A percentile compares a stretch with the other conserved stretches of the same genome.
phyloP scores from a whole-genome alignment of 2,888 invertebrate genomes.

The Leptinotarsa tumamoca region DNA sequence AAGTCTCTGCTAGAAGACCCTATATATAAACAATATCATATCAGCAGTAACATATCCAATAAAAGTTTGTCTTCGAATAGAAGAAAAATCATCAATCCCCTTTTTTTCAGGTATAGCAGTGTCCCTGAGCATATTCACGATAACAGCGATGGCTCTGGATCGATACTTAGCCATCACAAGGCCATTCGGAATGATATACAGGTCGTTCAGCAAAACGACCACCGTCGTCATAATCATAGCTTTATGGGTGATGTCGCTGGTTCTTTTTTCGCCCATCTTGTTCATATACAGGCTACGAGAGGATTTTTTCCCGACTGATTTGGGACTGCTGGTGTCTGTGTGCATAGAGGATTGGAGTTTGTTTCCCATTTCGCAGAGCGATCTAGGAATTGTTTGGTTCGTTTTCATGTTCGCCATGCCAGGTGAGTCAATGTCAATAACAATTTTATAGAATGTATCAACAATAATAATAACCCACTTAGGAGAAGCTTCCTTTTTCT shows the following conservation, averaged over 20 bases:
- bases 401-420: constrained; percentile 82
- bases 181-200: constrained; percentile 77
- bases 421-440: constrained; percentile 66
- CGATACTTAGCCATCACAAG: constrained; percentile 81
- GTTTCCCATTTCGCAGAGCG: constrained; percentile 69
- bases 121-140: constrained; percentile 83
- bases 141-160: constrained; percentile 83
- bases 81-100: too few species aligned
- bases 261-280: constrained; percentile 77
- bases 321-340: constrained; percentile 42
- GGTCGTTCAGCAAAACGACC: constrained; percentile 77
- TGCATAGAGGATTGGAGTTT: constrained; percentile 76
- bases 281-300: constrained; percentile 45
- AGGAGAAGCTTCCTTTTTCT: too few species aligned
- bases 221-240: constrained; percentile 74
- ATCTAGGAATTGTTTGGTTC: constrained; percentile 78
- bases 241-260: constrained; percentile 76
- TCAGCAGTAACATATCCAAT: too few species aligned
- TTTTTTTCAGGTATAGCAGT: constrained; percentile 76
- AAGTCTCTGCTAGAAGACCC: too few species aligned
- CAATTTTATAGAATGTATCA: too few species aligned
- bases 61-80: too few species aligned
- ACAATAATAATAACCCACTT: too few species aligned
- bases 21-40: too few species aligned
- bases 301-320: constrained; percentile 27